Base-by-base conservation (phyloP, 2,888 invertebrate genomes). In the Macropis europaea region DNA sequence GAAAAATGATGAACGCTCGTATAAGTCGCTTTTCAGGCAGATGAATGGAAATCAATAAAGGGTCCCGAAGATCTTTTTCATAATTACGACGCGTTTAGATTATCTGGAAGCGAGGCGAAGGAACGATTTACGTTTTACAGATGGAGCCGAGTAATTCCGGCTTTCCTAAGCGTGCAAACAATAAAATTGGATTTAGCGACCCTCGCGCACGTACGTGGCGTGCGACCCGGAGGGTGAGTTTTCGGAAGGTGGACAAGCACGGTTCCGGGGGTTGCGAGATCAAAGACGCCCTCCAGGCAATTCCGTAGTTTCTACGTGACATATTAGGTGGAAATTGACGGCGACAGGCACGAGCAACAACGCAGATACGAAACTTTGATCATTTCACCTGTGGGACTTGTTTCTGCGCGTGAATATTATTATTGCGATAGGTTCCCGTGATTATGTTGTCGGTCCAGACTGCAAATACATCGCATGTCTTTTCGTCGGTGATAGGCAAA, bases 241-340 rank as follows among this genome's bases (percentile, higher is more conserved):
- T 84, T 82, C 77, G 78, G 82, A 79, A 81, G 81, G 80, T 83
- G 81, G 77, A 69, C 73, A 66, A 59, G 64, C 60, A 50, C 24
- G 68, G 42, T 48, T 68, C 38, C 64, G 63, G 63, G 69, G 59
- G 66, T 15, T 28, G 56, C 24, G 75, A 78, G 82, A 78, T 85
- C 85, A 86, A 86, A 85, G 85, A 84, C 77, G 75, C 73, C 76
- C 76, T 76, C 60, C 63, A 52, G 70, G 67, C 79, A 77, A 82
- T 82, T 82, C 63, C 76, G 72, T 73, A 79, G 75, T 71, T 76
- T 62, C 73, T 50, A 69, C 79, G 77, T 86, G 87, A 88, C 83
- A 84, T 88, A 88, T 88, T 88, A 87, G 78, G 54, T 57, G 70
- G 72, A 78, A 86, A 88, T 87, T 86, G 85, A 82, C 80, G 77